These are phyloP conservation scores for Carterocephalus palaemon DNA, from an alignment of 2,888 invertebrate genomes.

Conservation along the genomic window DNA sequence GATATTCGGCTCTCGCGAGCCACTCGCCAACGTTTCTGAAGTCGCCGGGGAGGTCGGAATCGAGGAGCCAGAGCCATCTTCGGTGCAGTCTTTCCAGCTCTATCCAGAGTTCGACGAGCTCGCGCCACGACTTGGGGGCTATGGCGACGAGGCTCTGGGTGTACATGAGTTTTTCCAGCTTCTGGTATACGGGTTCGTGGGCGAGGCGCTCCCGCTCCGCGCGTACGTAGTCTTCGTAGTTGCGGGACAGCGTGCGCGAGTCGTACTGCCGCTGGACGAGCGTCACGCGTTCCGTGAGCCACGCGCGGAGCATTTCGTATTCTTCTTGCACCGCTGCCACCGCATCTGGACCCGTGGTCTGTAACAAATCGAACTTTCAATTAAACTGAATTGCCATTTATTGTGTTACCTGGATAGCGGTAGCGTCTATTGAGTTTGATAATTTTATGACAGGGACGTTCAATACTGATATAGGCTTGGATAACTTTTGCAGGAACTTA, in stretches of 20 bases:
- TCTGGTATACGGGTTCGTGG: conserved; percentile 84
- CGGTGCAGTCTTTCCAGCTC: conserved; percentile 87
- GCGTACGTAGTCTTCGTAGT: conserved; percentile 88
- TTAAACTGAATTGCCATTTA: background rate
- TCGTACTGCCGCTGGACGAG: conserved; percentile 87
- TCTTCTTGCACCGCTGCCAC: conserved; percentile 89
- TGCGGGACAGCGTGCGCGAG: conserved; percentile 85
- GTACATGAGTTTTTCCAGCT: conserved; percentile 88
- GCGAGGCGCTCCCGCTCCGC: conserved; percentile 88
- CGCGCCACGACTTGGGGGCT: conserved; percentile 91
- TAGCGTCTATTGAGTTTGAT: too few species aligned
- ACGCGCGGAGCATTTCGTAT: conserved; percentile 87
- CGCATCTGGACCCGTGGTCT: conserved; percentile 85
- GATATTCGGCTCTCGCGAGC: conserved; percentile 91
- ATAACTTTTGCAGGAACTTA: too few species aligned
- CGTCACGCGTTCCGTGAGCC: conserved; percentile 89
- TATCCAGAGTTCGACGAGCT: conserved; percentile 89
- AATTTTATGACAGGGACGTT: too few species aligned
- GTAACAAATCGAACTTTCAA: conserved; percentile 20
- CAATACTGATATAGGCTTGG: too few species aligned
- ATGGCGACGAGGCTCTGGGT: conserved; percentile 90
- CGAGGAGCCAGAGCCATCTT: conserved; percentile 93
- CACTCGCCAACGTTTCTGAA: conserved; percentile 93
- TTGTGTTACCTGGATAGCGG: too few species aligned
- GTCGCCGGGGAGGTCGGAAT: conserved; percentile 90